Evolutionary conservation across 2,888 invertebrate species (phyloP).

Genomic region (Tribolium freemani): DNA sequence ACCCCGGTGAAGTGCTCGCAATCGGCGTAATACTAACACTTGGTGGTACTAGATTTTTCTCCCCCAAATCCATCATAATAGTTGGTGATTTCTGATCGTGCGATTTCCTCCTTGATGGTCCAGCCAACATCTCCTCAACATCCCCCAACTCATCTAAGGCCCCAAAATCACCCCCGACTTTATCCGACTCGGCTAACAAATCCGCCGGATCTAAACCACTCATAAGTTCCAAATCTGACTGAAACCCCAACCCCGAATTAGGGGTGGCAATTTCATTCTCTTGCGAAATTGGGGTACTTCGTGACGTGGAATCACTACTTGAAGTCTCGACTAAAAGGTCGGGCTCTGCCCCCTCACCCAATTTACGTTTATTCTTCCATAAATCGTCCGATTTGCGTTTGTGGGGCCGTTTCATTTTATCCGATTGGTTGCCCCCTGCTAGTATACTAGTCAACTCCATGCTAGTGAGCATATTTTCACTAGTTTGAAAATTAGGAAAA

Average conservation of each 20-base stretch:
- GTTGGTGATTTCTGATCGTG: conserved; percentile 68
- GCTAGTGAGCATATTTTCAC: conserved; percentile 61
- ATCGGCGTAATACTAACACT: conserved; percentile 78
- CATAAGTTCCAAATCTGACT: conserved; percentile 76
- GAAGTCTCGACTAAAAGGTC: conserved; percentile 76
- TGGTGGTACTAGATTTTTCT: conserved; percentile 72
- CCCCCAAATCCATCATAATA: conserved; percentile 61
- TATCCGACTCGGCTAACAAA: conserved; percentile 62
- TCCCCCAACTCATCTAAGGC: conserved; percentile 71
- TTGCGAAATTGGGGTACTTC: conserved; percentile 71
- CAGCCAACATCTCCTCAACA: conserved; percentile 70
- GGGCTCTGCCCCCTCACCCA: conserved; percentile 74
- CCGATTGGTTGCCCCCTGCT: conserved; percentile 52
- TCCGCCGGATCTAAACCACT: conserved; percentile 76
- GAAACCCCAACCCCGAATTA: conserved; percentile 72
- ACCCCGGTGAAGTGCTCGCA: conserved; percentile 68
- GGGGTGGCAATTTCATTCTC: conserved; percentile 71
- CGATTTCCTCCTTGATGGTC: conserved; percentile 66
- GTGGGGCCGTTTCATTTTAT: conserved; percentile 45
- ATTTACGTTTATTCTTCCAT: conserved; percentile 69
- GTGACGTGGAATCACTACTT: conserved; percentile 74
- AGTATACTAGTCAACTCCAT: conserved; percentile 65
- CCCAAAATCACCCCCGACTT: conserved; percentile 67
- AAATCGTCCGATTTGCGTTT: conserved; percentile 57
- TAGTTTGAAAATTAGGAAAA: conserved; percentile 65